phyloP scores from a whole-genome alignment of 2,797 vertebrate genomes.

The Scolopax bukidnonensis region DNA sequence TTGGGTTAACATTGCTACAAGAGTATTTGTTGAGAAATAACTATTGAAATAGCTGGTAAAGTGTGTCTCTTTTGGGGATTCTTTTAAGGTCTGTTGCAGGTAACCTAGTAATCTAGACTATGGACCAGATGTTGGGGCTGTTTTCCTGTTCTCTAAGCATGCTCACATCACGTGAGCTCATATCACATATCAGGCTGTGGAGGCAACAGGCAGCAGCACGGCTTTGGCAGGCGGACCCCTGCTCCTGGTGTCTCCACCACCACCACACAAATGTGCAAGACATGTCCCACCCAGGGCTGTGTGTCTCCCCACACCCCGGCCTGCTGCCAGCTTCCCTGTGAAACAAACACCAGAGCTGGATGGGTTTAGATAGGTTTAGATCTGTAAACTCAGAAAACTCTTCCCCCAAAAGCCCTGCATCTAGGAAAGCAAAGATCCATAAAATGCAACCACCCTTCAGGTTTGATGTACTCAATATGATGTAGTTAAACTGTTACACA shows the following conservation, averaged over 20 bases:
- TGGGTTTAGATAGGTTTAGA: background rate
- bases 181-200: background rate
- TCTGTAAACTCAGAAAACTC: background rate
- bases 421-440: background rate
- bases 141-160: background rate
- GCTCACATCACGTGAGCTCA: background rate
- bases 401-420: background rate
- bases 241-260: background rate
- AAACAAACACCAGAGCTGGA: background rate
- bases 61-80: background rate
- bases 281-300: background rate
- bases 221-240: background rate
- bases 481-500: background rate
- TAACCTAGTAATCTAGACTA: background rate
- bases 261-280: background rate
- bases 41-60: background rate
- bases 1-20: background rate
- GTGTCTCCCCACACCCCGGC: background rate
- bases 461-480: background rate
- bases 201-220: accelerated
- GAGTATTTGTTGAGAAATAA: background rate
- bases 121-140: background rate
- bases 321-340: background rate
- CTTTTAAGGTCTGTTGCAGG: background rate
- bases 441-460: background rate